Evolutionary conservation across 2,888 invertebrate genomes (phyloP).

Genomic region (Drosophila macrospina): DNA sequence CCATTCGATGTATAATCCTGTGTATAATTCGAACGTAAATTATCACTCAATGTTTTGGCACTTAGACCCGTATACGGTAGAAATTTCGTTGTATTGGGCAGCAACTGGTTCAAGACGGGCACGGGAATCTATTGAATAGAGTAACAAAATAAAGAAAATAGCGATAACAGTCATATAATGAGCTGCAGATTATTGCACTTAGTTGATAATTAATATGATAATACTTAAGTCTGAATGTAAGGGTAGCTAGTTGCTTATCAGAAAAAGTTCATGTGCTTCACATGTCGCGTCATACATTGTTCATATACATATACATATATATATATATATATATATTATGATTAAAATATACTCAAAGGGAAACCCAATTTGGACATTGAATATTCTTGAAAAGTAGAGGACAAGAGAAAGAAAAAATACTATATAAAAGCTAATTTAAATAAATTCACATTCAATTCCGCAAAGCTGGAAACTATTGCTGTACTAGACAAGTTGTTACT

Average conservation of each 20-base stretch:
- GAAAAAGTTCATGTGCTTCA: slow-evolving; percentile 32
- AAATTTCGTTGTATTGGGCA: slow-evolving; percentile 86
- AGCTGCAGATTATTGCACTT: slow-evolving; percentile 31
- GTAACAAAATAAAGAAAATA: background rate
- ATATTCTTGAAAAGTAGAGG: background rate
- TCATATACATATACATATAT: background rate
- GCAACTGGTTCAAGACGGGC: slow-evolving; percentile 90
- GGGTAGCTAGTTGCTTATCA: slow-evolving; percentile 38
- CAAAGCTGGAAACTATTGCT: no score
- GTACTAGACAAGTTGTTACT: no score
- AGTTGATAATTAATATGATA: slow-evolving; percentile 38
- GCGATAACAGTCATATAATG: slow-evolving; percentile 20
- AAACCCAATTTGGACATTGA: no score
- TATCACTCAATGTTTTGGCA: slow-evolving; percentile 89
- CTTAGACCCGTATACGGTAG: slow-evolving; percentile 93
- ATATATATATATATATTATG: background rate
- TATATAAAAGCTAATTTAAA: no score
- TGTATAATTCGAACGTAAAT: slow-evolving; percentile 91
- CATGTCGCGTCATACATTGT: slow-evolving; percentile 9
- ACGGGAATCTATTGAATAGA: slow-evolving; percentile 88
- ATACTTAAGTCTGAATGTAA: slow-evolving; percentile 6
- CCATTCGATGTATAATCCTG: slow-evolving; percentile 92
- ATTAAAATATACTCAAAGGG: background rate
- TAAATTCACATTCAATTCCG: no score
- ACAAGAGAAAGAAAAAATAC: no score